Evolutionary conservation across 2,113 vertebrate genomes (phyloP).

Genomic region (Hippocampus comes): DNA sequence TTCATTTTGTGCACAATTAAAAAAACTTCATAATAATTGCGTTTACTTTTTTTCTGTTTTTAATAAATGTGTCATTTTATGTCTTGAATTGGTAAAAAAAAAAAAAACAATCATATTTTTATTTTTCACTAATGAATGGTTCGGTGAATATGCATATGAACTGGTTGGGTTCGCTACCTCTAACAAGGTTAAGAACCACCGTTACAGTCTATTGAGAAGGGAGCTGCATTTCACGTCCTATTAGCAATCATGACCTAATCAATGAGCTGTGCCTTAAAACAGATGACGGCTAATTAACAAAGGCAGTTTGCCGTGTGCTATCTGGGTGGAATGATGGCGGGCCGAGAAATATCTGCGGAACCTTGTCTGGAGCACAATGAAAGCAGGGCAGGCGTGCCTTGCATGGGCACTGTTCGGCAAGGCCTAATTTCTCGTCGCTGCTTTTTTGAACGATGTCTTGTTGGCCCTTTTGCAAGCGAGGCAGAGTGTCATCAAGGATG

Average conservation of each 20-base stretch:
- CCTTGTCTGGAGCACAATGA: constrained; percentile 31
- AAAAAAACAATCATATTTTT: too few relatives aligned
- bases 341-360: constrained; percentile 61
- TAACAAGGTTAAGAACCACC: constrained; percentile 21
- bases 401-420: constrained; percentile 51
- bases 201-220: constrained; percentile 48
- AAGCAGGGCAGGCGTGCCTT: constrained; percentile 48
- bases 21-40: too few relatives aligned
- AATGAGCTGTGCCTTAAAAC: constrained; percentile 72
- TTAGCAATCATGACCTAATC: constrained; percentile 72
- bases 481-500: constrained; percentile 25
- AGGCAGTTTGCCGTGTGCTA: constrained; percentile 48
- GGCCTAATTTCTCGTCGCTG: constrained; percentile 61
- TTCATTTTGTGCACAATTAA: too few relatives aligned
- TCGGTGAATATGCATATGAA: too few relatives aligned
- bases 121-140: too few relatives aligned
- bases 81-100: too few relatives aligned
- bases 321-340: constrained; percentile 67
- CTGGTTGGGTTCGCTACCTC: too few relatives aligned
- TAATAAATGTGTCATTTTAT: too few relatives aligned
- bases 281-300: constrained; percentile 73
- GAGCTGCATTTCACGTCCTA: constrained; percentile 61
- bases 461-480: constrained; percentile 25
- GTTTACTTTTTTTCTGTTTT: too few relatives aligned
- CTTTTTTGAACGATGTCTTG: constrained; percentile 36